phyloP scores from a whole-genome alignment of 1,140 invertebrate species.

The Hormaphis cornu region DNA sequence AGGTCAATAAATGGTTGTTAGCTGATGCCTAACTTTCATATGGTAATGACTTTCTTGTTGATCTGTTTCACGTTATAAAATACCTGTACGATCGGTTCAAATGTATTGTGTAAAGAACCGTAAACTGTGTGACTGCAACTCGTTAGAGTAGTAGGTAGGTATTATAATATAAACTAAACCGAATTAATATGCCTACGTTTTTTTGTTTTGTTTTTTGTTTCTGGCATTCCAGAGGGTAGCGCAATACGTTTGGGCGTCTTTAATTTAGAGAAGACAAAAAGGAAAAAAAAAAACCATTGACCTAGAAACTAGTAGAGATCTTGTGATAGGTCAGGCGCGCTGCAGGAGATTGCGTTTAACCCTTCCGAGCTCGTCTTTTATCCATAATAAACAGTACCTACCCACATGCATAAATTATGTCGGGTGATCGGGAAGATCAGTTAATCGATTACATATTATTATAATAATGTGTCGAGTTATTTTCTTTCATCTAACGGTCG shows the following conservation, averaged over 20 bases:
- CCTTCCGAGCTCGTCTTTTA: not conserved
- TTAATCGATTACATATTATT: slow-evolving; percentile 23
- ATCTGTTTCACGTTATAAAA: not conserved
- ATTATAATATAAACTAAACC: not conserved
- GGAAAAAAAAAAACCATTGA: not conserved
- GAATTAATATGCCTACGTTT: not conserved
- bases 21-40: slow-evolving; percentile 17
- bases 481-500: slow-evolving; percentile 1
- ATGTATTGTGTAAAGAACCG: not conserved
- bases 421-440: slow-evolving; percentile 6
- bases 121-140: not conserved
- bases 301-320: slow-evolving; percentile 16
- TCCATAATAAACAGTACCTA: slow-evolving; percentile 1
- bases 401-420: slow-evolving; percentile 18
- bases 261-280: slow-evolving; percentile 1
- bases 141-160: no score
- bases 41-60: slow-evolving; percentile 13
- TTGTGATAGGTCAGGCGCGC: slow-evolving; percentile 28
- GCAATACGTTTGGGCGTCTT: not conserved
- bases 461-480: not conserved
- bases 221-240: not conserved
- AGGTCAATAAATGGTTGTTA: not conserved
- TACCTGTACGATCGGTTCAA: not conserved
- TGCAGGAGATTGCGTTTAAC: not conserved
- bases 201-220: no score